Percentiles rank a stretch among this genome's conserved stretches.
These are phyloP conservation scores for Cyclina sinensis DNA, from an alignment of 1,140 invertebrate species.

Conservation along the genomic window DNA sequence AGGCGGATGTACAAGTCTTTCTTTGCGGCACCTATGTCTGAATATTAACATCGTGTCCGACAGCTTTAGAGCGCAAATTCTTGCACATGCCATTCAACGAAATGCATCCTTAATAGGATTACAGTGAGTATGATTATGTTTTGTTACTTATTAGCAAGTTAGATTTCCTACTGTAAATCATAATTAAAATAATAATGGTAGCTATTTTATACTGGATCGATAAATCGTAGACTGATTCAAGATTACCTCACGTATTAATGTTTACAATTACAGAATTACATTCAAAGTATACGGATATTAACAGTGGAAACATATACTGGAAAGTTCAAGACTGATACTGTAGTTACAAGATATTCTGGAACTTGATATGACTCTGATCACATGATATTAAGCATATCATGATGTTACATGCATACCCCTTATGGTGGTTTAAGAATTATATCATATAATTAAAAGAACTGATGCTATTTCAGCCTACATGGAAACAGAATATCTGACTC, in stretches of 20 bases:
- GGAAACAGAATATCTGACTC: background rate
- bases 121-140: slow-evolving; percentile 38
- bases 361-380: too few species aligned
- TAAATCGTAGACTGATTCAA: background rate
- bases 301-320: too few species aligned
- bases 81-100: background rate
- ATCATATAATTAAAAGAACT: too few species aligned
- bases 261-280: too few species aligned
- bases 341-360: too few species aligned
- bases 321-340: too few species aligned
- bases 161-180: background rate
- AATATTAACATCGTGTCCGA: background rate
- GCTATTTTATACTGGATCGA: background rate
- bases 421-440: too few species aligned
- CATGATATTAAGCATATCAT: too few species aligned
- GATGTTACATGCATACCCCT: too few species aligned
- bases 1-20: background rate
- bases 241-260: background rate
- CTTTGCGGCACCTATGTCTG: background rate
- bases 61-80: background rate
- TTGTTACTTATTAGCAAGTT: too few species aligned
- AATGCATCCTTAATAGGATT: slow-evolving; percentile 13
- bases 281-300: too few species aligned
- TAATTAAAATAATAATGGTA: background rate
- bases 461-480: slow-evolving; percentile 21